phyloP scores from a whole-genome alignment of 2,797 vertebrate species.

The Sparus aurata region DNA sequence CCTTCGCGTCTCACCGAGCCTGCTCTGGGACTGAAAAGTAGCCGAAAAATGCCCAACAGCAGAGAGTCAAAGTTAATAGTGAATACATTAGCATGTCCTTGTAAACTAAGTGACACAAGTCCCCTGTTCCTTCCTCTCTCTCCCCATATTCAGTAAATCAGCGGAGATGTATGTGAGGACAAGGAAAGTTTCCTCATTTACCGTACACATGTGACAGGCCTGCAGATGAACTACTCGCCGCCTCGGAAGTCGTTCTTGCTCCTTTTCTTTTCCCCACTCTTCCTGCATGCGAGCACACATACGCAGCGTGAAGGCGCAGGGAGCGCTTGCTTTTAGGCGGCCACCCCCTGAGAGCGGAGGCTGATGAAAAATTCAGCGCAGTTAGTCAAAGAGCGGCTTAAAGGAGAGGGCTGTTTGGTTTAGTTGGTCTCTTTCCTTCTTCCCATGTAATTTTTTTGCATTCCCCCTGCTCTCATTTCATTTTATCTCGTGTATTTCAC shows the following conservation, averaged over 20 bases:
- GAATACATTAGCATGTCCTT: slow-evolving; percentile 62
- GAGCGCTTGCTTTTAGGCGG: slow-evolving; percentile 50
- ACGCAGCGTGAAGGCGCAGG: slow-evolving; percentile 14
- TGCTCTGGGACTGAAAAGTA: slow-evolving; percentile 29
- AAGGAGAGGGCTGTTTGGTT: slow-evolving; percentile 36
- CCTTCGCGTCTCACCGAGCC: slow-evolving; percentile 22
- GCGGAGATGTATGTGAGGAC: not conserved
- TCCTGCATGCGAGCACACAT: not conserved
- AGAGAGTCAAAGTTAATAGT: slow-evolving; percentile 34
- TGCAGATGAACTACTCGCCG: slow-evolving; percentile 4
- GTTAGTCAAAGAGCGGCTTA: slow-evolving; percentile 50
- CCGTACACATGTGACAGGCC: slow-evolving; percentile 1
- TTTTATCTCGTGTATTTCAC: not conserved
- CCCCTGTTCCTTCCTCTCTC: not conserved
- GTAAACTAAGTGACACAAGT: slow-evolving; percentile 12
- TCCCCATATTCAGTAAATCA: not conserved
- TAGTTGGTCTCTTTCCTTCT: not conserved
- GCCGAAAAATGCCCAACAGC: slow-evolving; percentile 36
- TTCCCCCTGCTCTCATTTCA: not conserved
- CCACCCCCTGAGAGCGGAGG: slow-evolving; percentile 46
- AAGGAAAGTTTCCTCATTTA: slow-evolving; percentile 9
- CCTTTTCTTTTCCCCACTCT: too few relatives aligned
- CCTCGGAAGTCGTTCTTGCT: not conserved
- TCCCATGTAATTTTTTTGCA: slow-evolving; percentile 13
- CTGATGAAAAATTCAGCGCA: slow-evolving; percentile 71